Evolutionary conservation across 2,113 vertebrate species (phyloP), one percentile per base, ranked within the genome.

Genomic region (Leuciscus idus): DNA sequence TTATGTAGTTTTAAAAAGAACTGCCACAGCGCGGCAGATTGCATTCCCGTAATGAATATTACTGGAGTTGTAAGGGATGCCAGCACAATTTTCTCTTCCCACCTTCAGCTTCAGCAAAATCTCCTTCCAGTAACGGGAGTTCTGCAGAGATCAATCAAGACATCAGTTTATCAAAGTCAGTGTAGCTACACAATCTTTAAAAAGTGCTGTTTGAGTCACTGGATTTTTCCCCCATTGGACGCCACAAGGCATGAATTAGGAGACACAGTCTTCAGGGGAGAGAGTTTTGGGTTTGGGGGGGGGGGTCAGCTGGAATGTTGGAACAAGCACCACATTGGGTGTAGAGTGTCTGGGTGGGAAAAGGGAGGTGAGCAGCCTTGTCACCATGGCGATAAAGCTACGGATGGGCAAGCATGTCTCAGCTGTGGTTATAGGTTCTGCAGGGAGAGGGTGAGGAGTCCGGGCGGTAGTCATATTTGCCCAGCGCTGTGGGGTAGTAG

Each of bases 371-470:
- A 72, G 82, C 30, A 84, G 52, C 80, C 81, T 87, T 84, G 81
- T 87, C 83, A 80, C 87, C 76, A 85, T 81, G 68, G 84, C 57
- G 52, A 86, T 48, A 72, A 78, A 80, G 86, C 10, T 28, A 52
- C 50, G 78, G 85, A 59, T 26, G 12, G 12, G 77, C 26, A 86
- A 19, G 75, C 15, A 52, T 28, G 91, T 88, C 93, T 99, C 97
- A 99, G 97, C 97, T 98, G 94, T 98, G 95, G 92, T 97, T 96
- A 94, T 98, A 99, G 96, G 96, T 97, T 93, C 97, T 96, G 95
- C 98, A 98, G 5, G 98, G 97, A 0, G 98, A 98, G 33, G 97
- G 97, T 6, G 98, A 98, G 50, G 97, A 95, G 91, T 99, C 98
- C 0, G 98, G 96, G 86, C 97, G 95, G 95, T 98, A 99, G 93